phyloP scores from a whole-genome alignment of 2,113 vertebrate species.

The Cricetomys ansorgei region DNA sequence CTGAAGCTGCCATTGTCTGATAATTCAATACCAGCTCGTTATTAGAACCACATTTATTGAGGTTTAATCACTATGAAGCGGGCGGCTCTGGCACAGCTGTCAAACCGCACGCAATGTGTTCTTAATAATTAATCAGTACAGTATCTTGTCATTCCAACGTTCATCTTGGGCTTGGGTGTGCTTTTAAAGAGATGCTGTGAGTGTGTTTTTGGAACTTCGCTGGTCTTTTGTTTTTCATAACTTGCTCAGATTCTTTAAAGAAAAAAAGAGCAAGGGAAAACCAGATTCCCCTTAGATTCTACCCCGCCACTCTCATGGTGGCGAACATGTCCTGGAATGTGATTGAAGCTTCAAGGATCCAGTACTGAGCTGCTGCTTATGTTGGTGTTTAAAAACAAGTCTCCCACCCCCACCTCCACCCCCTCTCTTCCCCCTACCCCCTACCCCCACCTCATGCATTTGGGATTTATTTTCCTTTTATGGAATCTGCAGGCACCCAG shows the following conservation, averaged over 20 bases:
- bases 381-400: constrained; percentile 61
- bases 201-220: constrained; percentile 63
- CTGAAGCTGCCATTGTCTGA: constrained; percentile 78
- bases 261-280: background rate
- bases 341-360: constrained; percentile 54
- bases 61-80: constrained; percentile 70
- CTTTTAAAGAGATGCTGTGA: constrained; percentile 65
- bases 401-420: background rate
- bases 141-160: constrained; percentile 65
- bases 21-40: constrained; percentile 72
- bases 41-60: constrained; percentile 74
- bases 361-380: constrained; percentile 48
- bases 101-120: constrained; percentile 80
- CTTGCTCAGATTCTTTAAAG: constrained; percentile 58
- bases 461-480: background rate
- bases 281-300: constrained; percentile 50
- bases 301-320: background rate
- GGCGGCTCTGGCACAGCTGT: constrained; percentile 72
- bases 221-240: constrained; percentile 75
- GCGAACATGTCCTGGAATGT: constrained; percentile 53
- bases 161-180: constrained; percentile 66
- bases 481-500: background rate
- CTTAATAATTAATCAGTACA: constrained; percentile 80
- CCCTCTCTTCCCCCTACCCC: background rate
- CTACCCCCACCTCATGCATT: background rate